phyloP scores from a whole-genome alignment of 2,113 vertebrate species.

The Phylloscopus trochiloides region DNA sequence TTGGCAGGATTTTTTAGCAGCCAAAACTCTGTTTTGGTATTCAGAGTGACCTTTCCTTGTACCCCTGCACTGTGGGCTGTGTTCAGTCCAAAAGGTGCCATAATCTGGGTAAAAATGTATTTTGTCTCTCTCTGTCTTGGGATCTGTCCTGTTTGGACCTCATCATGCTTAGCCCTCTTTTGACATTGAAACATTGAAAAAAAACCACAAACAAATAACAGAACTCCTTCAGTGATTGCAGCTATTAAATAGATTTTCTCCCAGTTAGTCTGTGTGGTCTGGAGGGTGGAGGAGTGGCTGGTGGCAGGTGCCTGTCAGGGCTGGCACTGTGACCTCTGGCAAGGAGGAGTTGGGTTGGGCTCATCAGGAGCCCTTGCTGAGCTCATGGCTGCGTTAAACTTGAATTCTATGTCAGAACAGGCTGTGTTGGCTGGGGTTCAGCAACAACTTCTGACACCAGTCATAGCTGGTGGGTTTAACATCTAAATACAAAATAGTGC shows the following conservation, averaged over 20 bases:
- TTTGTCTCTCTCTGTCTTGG: neutral
- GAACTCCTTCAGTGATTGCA: neutral
- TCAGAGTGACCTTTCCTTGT: neutral
- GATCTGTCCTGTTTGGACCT: neutral
- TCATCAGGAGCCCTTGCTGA: neutral
- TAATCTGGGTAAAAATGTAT: neutral
- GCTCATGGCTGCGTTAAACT: neutral
- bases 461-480: neutral
- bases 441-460: neutral
- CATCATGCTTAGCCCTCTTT: neutral
- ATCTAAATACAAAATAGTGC: neutral
- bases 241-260: neutral
- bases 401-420: neutral
- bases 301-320: neutral
- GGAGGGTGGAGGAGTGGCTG: neutral
- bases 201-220: neutral
- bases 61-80: neutral
- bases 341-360: neutral
- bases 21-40: neutral
- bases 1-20: neutral
- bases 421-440: neutral
- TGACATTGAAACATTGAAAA: neutral
- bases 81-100: neutral
- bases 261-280: neutral
- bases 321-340: rapidly evolving